Conservation (phyloP, 2,888 invertebrate genomes). For the Cephalotes varians region DNA sequence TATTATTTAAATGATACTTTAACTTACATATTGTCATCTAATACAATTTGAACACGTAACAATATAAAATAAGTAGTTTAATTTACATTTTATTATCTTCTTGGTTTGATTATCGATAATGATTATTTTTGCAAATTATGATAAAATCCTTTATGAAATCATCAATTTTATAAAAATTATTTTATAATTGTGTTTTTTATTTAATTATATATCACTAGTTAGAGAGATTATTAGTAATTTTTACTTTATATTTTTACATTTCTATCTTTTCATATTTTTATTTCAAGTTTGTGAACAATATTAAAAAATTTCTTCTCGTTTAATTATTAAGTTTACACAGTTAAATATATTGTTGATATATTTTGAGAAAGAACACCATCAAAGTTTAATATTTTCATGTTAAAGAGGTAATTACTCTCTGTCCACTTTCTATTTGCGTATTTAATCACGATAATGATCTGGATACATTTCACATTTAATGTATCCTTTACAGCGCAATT, state of each 20-base stretch:
- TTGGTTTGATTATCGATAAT: not conserved
- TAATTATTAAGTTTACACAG: conserved; percentile 5
- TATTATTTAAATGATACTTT: not conserved
- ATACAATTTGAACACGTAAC: not conserved
- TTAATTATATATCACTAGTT: not conserved
- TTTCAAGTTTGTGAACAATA: not conserved
- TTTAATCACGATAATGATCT: conserved; percentile 7
- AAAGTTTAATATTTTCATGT: conserved; percentile 29
- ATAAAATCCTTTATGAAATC: not conserved
- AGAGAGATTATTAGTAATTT: not conserved
- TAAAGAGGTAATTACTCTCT: not conserved
- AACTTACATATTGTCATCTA: not conserved
- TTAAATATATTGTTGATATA: not conserved
- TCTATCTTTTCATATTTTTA: too few species aligned
- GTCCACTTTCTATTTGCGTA: not conserved
- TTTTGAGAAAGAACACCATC: not conserved
- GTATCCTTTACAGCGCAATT: not conserved
- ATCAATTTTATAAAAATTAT: not conserved
- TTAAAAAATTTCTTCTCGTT: not conserved
- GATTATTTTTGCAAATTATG: not conserved
- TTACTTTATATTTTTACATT: too few species aligned
- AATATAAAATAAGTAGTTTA: not conserved
- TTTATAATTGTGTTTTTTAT: not conserved
- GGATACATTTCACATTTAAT: not conserved
- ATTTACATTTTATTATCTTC: not conserved